phyloP scores from a whole-genome alignment of 2,888 invertebrate genomes.

The Lasioglossum figueresi region DNA sequence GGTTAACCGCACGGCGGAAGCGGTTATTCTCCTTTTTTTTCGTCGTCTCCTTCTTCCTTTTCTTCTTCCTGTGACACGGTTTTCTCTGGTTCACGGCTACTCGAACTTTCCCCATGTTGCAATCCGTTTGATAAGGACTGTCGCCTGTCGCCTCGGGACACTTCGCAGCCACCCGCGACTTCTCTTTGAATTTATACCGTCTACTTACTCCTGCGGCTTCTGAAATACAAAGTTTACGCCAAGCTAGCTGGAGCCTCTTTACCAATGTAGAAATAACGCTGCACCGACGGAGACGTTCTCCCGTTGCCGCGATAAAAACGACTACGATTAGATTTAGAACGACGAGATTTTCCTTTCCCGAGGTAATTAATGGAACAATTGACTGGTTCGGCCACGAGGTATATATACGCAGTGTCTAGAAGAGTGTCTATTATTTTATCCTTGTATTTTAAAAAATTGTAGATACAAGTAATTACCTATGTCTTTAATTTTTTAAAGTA shows the following conservation, averaged over 20 bases:
- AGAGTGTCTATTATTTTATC: too few species aligned
- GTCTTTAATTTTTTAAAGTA: too few species aligned
- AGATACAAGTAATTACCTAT: too few species aligned
- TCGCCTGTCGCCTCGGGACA: constrained; percentile 35
- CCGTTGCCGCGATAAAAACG: neutral
- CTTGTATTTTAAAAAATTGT: too few species aligned
- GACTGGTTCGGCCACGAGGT: neutral
- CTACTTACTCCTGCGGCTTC: neutral
- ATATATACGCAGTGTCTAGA: too few species aligned
- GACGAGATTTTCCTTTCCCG: too few species aligned
- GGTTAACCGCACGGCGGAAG: constrained; percentile 68
- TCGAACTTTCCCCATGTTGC: constrained; percentile 45
- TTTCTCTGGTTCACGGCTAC: constrained; percentile 61
- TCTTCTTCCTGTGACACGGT: constrained; percentile 60
- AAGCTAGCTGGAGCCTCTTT: neutral
- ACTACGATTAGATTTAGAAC: too few species aligned
- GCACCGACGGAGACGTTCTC: neutral
- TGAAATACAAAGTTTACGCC: constrained; percentile 11
- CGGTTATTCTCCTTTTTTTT: constrained; percentile 64
- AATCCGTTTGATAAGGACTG: constrained; percentile 45
- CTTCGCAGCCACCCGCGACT: neutral
- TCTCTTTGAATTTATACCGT: constrained; percentile 15
- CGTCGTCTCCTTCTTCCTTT: constrained; percentile 21
- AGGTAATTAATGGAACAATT: neutral
- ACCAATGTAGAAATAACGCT: neutral